phyloP scores from a whole-genome alignment of 2,888 invertebrate genomes.

The Abrostola tripartita region DNA sequence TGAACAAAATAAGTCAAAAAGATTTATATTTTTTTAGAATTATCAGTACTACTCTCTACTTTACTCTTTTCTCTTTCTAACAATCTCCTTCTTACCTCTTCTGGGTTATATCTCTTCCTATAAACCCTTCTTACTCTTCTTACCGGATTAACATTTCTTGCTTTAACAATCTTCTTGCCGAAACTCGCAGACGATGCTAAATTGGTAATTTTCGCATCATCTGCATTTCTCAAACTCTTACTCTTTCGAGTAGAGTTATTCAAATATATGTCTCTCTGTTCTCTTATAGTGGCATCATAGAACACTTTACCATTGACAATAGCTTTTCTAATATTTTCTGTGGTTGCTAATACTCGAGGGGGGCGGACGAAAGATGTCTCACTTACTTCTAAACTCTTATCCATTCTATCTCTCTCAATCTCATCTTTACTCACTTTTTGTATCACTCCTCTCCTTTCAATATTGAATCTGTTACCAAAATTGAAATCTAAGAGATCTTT shows the following conservation, averaged over 20 bases:
- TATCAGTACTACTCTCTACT: conserved; percentile 57
- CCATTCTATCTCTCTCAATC: conserved; percentile 75
- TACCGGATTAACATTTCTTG: conserved; percentile 78
- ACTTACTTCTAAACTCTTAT: conserved; percentile 83
- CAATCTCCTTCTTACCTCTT: conserved; percentile 84
- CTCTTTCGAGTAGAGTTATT: conserved; percentile 69
- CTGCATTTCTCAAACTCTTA: conserved; percentile 56
- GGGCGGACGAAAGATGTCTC: conserved; percentile 82
- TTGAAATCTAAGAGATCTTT: conserved; percentile 77
- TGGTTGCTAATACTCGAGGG: conserved; percentile 79
- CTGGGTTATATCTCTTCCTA: conserved; percentile 84
- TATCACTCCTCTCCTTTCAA: conserved; percentile 77
- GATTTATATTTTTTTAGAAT: conserved; percentile 26
- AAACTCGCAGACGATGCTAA: conserved; percentile 65
- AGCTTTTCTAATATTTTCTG: conserved; percentile 81
- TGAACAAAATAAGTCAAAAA: conserved; percentile 9
- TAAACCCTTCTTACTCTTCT: conserved; percentile 82
- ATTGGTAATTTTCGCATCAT: conserved; percentile 65
- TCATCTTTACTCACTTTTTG: conserved; percentile 83
- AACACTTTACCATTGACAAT: conserved; percentile 84
- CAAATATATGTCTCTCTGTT: conserved; percentile 72
- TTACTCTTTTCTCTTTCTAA: conserved; percentile 79
- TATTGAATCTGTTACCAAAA: conserved; percentile 77
- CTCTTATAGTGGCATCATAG: conserved; percentile 82
- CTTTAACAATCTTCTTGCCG: conserved; percentile 72